These are phyloP conservation scores for Brachyistius frenatus DNA, from an alignment of 2,113 vertebrate genomes.

Conservation along the genomic window DNA sequence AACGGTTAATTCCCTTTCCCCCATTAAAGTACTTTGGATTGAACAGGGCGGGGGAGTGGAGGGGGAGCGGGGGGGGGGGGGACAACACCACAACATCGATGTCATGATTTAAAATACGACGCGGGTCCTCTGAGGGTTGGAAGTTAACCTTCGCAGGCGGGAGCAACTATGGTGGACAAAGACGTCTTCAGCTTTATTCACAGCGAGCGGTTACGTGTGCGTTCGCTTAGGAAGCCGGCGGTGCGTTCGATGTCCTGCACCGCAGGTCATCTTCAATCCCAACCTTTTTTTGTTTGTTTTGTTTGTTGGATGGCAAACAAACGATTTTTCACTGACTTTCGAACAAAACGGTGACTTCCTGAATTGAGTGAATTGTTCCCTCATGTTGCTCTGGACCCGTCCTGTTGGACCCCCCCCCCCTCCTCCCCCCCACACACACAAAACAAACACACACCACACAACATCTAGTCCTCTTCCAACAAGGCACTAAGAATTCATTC, in stretches of 20 bases:
- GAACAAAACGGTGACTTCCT: too few relatives aligned
- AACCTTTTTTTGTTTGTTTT: too few relatives aligned
- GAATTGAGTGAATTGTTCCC: conserved; percentile 2
- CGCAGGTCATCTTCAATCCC: too few relatives aligned
- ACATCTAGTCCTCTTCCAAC: conserved; percentile 76
- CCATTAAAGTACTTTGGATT: conserved; percentile 33
- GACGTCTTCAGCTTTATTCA: conserved; percentile 39
- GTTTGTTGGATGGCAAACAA: too few relatives aligned
- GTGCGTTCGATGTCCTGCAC: conserved; percentile 13
- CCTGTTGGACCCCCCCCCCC: not conserved
- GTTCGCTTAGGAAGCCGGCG: conserved; percentile 4
- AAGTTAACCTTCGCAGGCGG: conserved; percentile 47
- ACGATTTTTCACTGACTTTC: too few relatives aligned
- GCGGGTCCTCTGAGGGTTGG: not conserved
- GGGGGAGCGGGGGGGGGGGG: not conserved
- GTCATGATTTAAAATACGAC: conserved; percentile 9
- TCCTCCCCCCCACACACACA: not conserved
- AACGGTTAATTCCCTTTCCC: not conserved
- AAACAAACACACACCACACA: conserved; percentile 4
- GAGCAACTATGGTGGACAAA: conserved; percentile 31
- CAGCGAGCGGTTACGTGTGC: conserved; percentile 32
- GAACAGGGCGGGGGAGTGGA: conserved; percentile 15
- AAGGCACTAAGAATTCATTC: conserved; percentile 96
- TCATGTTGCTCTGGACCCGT: not conserved
- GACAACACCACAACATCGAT: conserved; percentile 23